Evolutionary conservation across 2,113 vertebrate genomes (phyloP).

Genomic region (Thalassoma bifasciatum): DNA sequence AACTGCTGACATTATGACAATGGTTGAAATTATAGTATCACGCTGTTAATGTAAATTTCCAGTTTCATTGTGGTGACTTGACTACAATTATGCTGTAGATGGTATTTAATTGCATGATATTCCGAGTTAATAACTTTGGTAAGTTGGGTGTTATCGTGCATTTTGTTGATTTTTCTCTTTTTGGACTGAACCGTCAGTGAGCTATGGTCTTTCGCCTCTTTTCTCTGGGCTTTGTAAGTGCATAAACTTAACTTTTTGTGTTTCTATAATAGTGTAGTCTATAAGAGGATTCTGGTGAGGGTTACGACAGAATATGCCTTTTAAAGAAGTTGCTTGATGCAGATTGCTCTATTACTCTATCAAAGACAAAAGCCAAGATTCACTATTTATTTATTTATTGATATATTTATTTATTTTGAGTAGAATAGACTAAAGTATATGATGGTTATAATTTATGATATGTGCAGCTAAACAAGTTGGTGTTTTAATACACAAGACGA

Average conservation of each 20-base stretch:
- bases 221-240: slow-evolving; percentile 75
- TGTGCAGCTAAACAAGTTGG: not conserved
- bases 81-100: slow-evolving; percentile 61
- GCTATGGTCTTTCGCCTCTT: slow-evolving; percentile 60
- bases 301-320: slow-evolving; percentile 55
- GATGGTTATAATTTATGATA: not conserved
- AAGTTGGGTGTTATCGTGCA: slow-evolving; percentile 69
- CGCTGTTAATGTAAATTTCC: slow-evolving; percentile 73
- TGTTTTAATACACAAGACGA: not conserved
- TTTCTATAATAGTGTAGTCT: slow-evolving; percentile 52
- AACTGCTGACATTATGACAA: slow-evolving; percentile 60
- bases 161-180: slow-evolving; percentile 57
- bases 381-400: too few species aligned
- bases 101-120: slow-evolving; percentile 83
- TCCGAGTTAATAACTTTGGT: slow-evolving; percentile 61
- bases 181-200: slow-evolving; percentile 76
- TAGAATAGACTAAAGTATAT: not conserved
- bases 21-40: slow-evolving; percentile 54
- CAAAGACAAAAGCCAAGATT: slow-evolving; percentile 1
- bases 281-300: slow-evolving; percentile 29
- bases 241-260: slow-evolving; percentile 71
- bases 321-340: slow-evolving; percentile 38
- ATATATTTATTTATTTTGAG: not conserved
- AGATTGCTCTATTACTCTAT: slow-evolving; percentile 13
- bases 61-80: slow-evolving; percentile 76